Evolutionary conservation across 2,797 vertebrate genomes (phyloP).

Genomic region (Leptoclinus maculatus): DNA sequence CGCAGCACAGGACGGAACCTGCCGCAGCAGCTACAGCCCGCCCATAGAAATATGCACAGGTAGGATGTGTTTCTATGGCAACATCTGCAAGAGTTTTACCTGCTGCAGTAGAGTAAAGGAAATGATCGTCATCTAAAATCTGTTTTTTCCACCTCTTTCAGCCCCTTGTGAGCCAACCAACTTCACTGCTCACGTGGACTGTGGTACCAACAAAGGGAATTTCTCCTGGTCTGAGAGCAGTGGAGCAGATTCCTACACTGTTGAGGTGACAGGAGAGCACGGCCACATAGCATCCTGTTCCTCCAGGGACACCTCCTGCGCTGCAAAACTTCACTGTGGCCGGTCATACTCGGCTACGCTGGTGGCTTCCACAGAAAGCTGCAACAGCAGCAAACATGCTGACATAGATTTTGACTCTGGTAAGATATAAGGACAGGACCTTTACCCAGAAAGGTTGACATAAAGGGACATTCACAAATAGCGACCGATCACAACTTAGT

Average conservation of each 20-base stretch:
- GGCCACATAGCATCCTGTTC: constrained; percentile 70
- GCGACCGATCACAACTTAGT: neutral
- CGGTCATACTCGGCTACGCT: constrained; percentile 67
- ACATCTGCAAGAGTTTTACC: neutral
- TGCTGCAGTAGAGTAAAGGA: neutral
- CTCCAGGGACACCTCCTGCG: constrained; percentile 66
- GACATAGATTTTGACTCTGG: constrained; percentile 74
- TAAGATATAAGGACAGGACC: constrained; percentile 46
- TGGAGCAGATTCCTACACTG: constrained; percentile 61
- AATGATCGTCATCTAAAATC: neutral
- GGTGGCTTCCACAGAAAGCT: constrained; percentile 72
- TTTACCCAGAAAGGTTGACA: neutral
- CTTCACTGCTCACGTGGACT: constrained; percentile 69
- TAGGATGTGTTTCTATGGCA: constrained; percentile 47
- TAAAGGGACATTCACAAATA: neutral
- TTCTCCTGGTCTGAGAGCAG: constrained; percentile 71
- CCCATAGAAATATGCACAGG: constrained; percentile 70
- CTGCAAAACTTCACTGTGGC: constrained; percentile 72
- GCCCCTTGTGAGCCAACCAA: constrained; percentile 75
- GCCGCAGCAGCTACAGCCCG: constrained; percentile 62
- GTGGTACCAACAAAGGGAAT: constrained; percentile 71
- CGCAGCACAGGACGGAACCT: constrained; percentile 57
- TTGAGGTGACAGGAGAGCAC: constrained; percentile 63
- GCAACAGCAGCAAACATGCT: constrained; percentile 69
- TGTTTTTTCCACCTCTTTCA: constrained; percentile 25